Conservation (phyloP, 2,113 vertebrate species). For the Lepidiolamprologus cunningtoni region DNA sequence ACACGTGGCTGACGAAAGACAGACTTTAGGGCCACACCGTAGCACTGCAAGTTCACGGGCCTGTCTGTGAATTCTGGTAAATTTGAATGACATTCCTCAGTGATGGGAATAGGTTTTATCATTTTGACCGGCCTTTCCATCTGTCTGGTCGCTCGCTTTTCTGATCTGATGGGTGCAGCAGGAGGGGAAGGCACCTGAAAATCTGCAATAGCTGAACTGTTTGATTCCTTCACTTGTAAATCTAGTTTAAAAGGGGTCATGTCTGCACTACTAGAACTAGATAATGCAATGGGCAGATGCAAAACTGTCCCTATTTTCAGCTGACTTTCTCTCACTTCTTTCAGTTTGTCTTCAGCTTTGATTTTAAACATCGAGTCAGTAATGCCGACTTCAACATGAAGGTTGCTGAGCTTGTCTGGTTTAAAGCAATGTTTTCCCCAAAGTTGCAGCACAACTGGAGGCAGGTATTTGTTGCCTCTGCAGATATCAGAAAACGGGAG, state of each 20-base stretch:
- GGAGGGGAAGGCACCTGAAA: slow-evolving; percentile 80
- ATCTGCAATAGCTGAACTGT: slow-evolving; percentile 53
- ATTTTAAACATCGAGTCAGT: slow-evolving; percentile 78
- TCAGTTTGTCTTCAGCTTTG: slow-evolving; percentile 70
- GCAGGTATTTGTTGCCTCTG: slow-evolving; percentile 73
- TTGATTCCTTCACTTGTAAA: slow-evolving; percentile 69
- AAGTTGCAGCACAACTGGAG: slow-evolving; percentile 87
- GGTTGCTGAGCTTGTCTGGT: slow-evolving; percentile 74
- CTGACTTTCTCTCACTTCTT: slow-evolving; percentile 76
- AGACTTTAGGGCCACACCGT: slow-evolving; percentile 84
- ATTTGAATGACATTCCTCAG: slow-evolving; percentile 67
- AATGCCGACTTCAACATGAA: slow-evolving; percentile 72
- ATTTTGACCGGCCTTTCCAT: slow-evolving; percentile 66
- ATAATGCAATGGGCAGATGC: slow-evolving; percentile 72
- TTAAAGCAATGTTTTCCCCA: slow-evolving; percentile 87
- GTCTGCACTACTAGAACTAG: slow-evolving; percentile 62
- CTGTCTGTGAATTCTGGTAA: slow-evolving; percentile 78
- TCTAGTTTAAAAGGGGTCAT: slow-evolving; percentile 78
- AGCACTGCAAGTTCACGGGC: slow-evolving; percentile 73
- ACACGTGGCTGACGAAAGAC: slow-evolving; percentile 85
- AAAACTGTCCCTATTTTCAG: slow-evolving; percentile 77
- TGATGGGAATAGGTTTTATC: slow-evolving; percentile 52
- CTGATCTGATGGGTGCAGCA: slow-evolving; percentile 75
- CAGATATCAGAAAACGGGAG: slow-evolving; percentile 81
- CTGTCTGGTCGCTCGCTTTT: slow-evolving; percentile 55